Evolutionary conservation across 2,113 vertebrate genomes (phyloP).

Genomic region (Salminus brasiliensis): DNA sequence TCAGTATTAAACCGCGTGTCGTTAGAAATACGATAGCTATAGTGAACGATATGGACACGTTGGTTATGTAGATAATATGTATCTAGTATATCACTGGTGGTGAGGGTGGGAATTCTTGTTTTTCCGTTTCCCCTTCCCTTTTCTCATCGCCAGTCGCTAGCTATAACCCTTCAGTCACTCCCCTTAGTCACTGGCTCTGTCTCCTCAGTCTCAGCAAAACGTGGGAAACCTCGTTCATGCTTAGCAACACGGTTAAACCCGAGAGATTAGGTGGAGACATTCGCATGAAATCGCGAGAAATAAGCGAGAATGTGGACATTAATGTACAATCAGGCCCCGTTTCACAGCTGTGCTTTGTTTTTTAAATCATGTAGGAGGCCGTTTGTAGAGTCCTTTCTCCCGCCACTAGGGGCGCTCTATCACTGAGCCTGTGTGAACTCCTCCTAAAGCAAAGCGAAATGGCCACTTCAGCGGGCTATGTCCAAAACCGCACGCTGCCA

Average conservation of each 20-base stretch:
- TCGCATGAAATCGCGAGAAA: too few relatives aligned
- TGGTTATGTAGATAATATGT: background rate
- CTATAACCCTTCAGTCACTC: background rate
- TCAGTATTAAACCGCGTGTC: background rate
- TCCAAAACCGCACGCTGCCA: background rate
- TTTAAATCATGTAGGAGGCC: background rate
- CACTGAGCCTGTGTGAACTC: background rate
- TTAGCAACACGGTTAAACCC: too few relatives aligned
- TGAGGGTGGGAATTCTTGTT: background rate
- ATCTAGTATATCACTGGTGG: background rate
- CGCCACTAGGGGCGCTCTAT: background rate
- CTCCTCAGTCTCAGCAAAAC: background rate
- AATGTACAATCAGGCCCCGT: background rate
- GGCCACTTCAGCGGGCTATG: background rate
- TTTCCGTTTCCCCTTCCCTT: constrained; percentile 2
- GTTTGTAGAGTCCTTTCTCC: background rate
- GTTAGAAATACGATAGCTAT: background rate
- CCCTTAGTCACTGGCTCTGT: background rate
- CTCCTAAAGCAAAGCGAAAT: background rate
- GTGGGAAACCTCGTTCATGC: background rate
- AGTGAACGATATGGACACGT: background rate
- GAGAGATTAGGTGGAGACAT: background rate
- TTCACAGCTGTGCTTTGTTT: too few relatives aligned
- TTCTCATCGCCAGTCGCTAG: too few relatives aligned
- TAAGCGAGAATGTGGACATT: background rate